Base-by-base conservation (phyloP, 2,797 vertebrate species). In the Sebastes nivosus region DNA sequence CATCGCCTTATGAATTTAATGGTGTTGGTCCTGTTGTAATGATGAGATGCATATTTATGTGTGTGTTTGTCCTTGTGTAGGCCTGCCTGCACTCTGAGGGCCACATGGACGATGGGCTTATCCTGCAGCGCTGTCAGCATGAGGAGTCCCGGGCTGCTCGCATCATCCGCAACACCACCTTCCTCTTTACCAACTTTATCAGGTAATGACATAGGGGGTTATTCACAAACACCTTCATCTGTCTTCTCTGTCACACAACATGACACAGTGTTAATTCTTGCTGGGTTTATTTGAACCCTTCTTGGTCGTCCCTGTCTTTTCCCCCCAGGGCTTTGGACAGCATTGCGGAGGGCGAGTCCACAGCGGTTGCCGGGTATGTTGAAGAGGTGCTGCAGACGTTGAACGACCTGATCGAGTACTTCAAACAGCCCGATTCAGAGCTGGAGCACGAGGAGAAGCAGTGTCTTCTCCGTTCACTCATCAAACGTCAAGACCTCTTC, bases 401-500 rank as follows among this genome's bases (percentile, higher is more conserved):
- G 75, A 96, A 97, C 69, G 99, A 99, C 88, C 95, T 99, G 80
- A 99, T 99, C 20, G 96, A 96, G 87, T 99, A 99, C 86, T 99
- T 99, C 91, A 97, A 98, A 90, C 97, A 97, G 92, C 99, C 99
- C 0, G 95, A 97, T 88, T 96, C 96, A 14, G 96, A 97, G 83
- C 94, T 99, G 89, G 96, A 96, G 87, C 98, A 99, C 0, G 99
- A 99, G 92, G 97, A 98, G 92, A 99, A 99, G 79, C 99, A 99
- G 91, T 96, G 89, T 90, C 97, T 98, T 67, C 97, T 99, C 60
- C 97, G 98, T 20, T 99, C 98, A 0, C 97, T 99, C 86, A 99
- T 98, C 93, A 99, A 99, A 87, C 97, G 98, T 25, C 99, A 99
- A 91, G 98, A 99, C 88, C 97, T 99, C 83, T 99, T 99, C 92